phyloP scores from a whole-genome alignment of 92 coral and sea anemone genomes.

The Metridium senile region DNA sequence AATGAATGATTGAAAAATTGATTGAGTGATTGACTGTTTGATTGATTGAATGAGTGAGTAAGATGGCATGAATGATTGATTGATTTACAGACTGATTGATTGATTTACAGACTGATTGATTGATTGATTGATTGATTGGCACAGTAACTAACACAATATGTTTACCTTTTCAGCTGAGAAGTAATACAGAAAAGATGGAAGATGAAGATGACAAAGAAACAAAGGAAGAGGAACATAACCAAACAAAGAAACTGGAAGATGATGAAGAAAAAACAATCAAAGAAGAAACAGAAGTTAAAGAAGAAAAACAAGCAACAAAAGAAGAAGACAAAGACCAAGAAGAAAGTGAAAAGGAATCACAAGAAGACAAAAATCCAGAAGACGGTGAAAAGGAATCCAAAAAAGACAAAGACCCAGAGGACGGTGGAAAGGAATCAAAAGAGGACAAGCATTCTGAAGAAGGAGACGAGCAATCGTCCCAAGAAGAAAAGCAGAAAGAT shows the following conservation, averaged over 20 bases:
- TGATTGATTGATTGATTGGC: not conserved
- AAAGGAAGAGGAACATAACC: not conserved
- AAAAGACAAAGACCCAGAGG: not conserved
- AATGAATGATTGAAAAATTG: not conserved
- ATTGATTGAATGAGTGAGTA: not conserved
- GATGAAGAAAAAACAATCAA: not conserved
- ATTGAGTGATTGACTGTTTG: not conserved
- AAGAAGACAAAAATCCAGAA: not conserved
- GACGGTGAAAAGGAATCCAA: not conserved
- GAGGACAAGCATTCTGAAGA: not conserved
- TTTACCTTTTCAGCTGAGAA: constrained; percentile 27
- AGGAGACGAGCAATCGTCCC: too few species aligned
- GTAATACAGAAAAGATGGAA: not conserved
- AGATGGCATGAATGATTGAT: too few species aligned
- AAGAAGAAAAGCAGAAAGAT: too few species aligned
- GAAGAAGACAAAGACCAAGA: not conserved
- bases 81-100: not conserved
- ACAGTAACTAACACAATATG: too few species aligned
- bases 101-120: too few species aligned
- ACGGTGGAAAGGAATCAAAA: not conserved
- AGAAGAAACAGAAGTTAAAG: not conserved
- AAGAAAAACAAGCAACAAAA: not conserved
- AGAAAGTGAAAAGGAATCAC: not conserved
- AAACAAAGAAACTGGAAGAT: not conserved
- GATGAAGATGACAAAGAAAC: constrained; percentile 17